Evolutionary conservation across 2,113 vertebrate species (phyloP).

Genomic region (Etia nguti): DNA sequence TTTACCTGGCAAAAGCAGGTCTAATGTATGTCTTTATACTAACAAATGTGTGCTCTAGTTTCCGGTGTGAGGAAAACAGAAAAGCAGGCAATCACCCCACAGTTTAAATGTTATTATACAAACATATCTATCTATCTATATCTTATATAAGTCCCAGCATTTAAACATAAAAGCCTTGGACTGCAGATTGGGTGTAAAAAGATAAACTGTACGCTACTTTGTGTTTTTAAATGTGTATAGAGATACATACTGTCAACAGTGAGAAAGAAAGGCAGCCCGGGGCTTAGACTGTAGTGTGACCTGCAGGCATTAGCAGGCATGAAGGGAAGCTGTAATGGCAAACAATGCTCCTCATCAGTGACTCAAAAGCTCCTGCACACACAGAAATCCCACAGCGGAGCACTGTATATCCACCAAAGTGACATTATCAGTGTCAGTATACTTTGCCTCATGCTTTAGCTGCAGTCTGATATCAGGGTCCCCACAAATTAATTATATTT

Average conservation of each 20-base stretch:
- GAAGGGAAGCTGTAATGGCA: constrained; percentile 10
- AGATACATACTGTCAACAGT: neutral
- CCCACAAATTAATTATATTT: neutral
- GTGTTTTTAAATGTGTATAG: neutral
- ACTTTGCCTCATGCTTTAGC: neutral
- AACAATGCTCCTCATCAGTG: constrained; percentile 14
- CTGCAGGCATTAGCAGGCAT: constrained; percentile 33
- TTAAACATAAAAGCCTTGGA: neutral
- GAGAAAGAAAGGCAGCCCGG: neutral
- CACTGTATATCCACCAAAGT: neutral
- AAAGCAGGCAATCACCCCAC: neutral
- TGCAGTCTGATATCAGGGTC: neutral
- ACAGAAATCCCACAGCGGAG: neutral
- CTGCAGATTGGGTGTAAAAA: neutral
- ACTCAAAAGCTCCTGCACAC: constrained; percentile 16
- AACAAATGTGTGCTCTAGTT: constrained; percentile 28
- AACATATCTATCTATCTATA: too few species aligned
- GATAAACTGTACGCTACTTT: neutral
- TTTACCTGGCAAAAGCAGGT: constrained; percentile 23
- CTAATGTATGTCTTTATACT: constrained; percentile 30
- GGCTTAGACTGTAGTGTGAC: constrained; percentile 14
- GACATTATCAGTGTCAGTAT: neutral
- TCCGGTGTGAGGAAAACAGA: neutral
- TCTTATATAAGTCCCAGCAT: too few species aligned
- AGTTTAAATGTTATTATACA: neutral